Evolutionary conservation across 2,888 invertebrate genomes (phyloP), one percentile per base, ranked within the genome.

Genomic region (Xanthorhoe designata): DNA sequence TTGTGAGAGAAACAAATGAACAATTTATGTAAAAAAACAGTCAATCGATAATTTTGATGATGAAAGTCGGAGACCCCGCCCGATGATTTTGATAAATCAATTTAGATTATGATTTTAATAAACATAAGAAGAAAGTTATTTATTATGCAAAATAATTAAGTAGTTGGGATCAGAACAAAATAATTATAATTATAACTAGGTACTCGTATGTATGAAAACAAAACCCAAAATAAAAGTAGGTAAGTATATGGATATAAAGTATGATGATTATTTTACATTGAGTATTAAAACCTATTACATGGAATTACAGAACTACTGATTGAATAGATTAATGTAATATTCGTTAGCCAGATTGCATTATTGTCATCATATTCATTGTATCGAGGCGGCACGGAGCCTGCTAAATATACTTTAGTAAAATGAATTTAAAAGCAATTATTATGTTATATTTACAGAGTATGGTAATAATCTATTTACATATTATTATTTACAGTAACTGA

Each of bases 291-390:
- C n/a, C n/a, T n/a, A n/a, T n/a, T n/a, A n/a, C 56, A 55, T 67
- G 61, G 19, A 64, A 68, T 42, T 61, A 58, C 17, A 38, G 17
- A 42, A 51, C 15, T 59, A 50, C 56, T 9, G 35, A 56, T 56
- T 38, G n/a, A 35, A 53, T 42, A 61, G 49, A 49, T 58, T 50
- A 42, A 19, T 80, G 84, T 77, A 75, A 32, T 7, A 42, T 82
- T 84, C 69, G 81, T 81, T 85, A 84, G 86, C 84, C 83, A 80
- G 84, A 84, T 83, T 85, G 81, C 77, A 84, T 92, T 92, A 92
- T 92, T 92, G 92, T 92, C 92, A 85, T 82, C 78, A 76, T 83
- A 80, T 83, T 83, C 81, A 84, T 85, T 83, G 86, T 83, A 77
- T 64, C 68, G 64, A 64, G 55, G 56, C 65, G 53, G 56, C 42